phyloP scores from a whole-genome alignment of 37 sponge, comb jelly and placozoan species.

The Ephydatia muelleri region DNA sequence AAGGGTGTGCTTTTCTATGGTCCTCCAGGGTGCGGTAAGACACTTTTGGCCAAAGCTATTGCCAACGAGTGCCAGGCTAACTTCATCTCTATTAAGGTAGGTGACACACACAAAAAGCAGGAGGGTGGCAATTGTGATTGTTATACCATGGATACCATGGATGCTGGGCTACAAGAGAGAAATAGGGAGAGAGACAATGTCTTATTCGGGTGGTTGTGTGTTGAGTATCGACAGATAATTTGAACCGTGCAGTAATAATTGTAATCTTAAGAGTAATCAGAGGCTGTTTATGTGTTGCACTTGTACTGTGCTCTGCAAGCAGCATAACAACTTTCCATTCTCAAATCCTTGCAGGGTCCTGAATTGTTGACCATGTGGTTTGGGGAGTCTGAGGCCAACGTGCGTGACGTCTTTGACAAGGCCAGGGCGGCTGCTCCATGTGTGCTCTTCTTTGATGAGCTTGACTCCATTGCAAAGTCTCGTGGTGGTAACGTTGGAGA shows the following conservation, averaged over 20 bases:
- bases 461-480: slow-evolving; percentile 99
- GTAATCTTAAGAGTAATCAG: neutral
- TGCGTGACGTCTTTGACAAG: slow-evolving; percentile 99
- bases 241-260: neutral
- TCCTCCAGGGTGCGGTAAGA: slow-evolving; percentile 99
- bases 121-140: neutral
- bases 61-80: slow-evolving; percentile 99
- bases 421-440: slow-evolving; percentile 95
- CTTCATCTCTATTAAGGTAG: slow-evolving; percentile 98
- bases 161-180: neutral
- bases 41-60: slow-evolving; percentile 98
- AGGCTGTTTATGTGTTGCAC: too few relatives aligned
- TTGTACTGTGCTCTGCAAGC: neutral
- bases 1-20: slow-evolving; percentile 99
- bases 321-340: neutral
- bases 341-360: slow-evolving; percentile 71
- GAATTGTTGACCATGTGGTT: slow-evolving; percentile 99
- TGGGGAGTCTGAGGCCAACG: slow-evolving; percentile 99
- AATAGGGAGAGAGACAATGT: too few relatives aligned
- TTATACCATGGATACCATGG: neutral
- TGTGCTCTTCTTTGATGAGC: slow-evolving; percentile 99
- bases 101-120: neutral
- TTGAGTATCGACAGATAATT: too few relatives aligned
- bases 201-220: too few relatives aligned
- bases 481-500: slow-evolving; percentile 98